Evolutionary conservation across 2,888 invertebrate genomes (phyloP).

Genomic region (Chironomus tentans): DNA sequence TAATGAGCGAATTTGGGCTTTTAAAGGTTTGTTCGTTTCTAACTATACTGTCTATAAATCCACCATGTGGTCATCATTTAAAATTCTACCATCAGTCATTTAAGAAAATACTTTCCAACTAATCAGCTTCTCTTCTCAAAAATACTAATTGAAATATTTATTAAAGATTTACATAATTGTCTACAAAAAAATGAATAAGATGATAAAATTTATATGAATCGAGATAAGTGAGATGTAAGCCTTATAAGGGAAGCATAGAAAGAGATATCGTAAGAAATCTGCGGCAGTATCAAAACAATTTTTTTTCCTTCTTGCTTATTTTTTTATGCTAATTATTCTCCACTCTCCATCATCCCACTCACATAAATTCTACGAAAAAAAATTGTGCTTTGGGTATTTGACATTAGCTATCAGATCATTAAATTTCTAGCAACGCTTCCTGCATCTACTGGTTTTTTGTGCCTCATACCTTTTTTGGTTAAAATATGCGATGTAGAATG

Average conservation of each 20-base stretch:
- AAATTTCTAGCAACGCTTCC: not conserved
- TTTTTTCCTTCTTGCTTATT: not conserved
- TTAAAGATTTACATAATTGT: not conserved
- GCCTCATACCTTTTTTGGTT: not conserved
- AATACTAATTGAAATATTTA: no score
- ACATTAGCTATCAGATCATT: not conserved
- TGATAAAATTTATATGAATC: no score
- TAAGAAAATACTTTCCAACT: no score
- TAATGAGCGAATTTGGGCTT: no score
- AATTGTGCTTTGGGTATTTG: not conserved
- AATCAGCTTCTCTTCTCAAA: no score
- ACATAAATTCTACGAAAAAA: not conserved
- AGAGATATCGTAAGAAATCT: not conserved
- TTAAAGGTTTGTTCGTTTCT: no score
- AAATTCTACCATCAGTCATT: no score
- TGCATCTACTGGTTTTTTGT: not conserved
- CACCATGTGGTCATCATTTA: no score
- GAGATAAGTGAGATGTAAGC: not conserved
- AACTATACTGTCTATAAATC: no score
- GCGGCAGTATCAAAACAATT: not conserved
- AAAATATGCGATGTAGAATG: not conserved
- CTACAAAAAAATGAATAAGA: not conserved
- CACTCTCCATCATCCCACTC: not conserved
- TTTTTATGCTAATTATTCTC: not conserved
- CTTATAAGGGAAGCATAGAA: not conserved